phyloP scores from a whole-genome alignment of 2,888 invertebrate genomes.

The Acanthopleura granulata region DNA sequence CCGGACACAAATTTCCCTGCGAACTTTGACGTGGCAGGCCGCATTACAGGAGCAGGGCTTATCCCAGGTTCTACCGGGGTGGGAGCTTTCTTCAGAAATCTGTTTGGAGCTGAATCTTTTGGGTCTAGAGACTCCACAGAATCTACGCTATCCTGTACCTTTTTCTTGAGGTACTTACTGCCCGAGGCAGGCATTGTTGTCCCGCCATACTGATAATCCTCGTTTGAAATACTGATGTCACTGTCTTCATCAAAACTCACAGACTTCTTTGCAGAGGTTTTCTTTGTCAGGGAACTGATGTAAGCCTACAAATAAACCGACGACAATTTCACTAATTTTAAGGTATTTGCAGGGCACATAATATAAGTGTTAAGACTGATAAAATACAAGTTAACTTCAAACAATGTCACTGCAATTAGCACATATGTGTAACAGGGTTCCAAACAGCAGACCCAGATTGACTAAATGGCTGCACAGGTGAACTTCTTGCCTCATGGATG shows the following conservation, averaged over 20 bases:
- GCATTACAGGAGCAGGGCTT: not conserved
- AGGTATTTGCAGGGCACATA: no score
- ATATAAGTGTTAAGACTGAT: no score
- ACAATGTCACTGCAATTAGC: no score
- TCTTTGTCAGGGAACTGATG: constrained; percentile 51
- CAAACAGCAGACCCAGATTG: no score
- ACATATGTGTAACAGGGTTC: no score
- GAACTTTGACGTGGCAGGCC: not conserved
- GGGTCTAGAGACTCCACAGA: not conserved
- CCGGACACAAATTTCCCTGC: not conserved
- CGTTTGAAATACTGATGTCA: constrained; percentile 60
- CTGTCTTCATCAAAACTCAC: constrained; percentile 57
- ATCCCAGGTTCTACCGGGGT: not conserved
- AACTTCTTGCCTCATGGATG: no score
- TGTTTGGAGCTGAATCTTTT: not conserved
- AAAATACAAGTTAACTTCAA: no score
- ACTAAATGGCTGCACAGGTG: no score
- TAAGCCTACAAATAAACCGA: constrained; percentile 39
- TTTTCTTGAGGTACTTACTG: constrained; percentile 58
- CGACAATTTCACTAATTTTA: no score
- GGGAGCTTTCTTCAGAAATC: not conserved
- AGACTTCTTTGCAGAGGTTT: constrained; percentile 47
- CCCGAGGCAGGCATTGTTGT: constrained; percentile 30
- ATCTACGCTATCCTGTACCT: constrained; percentile 22
- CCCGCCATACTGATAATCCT: constrained; percentile 31